Evolutionary conservation across 2,113 vertebrate genomes (phyloP).

Genomic region (Nettapus auritus): DNA sequence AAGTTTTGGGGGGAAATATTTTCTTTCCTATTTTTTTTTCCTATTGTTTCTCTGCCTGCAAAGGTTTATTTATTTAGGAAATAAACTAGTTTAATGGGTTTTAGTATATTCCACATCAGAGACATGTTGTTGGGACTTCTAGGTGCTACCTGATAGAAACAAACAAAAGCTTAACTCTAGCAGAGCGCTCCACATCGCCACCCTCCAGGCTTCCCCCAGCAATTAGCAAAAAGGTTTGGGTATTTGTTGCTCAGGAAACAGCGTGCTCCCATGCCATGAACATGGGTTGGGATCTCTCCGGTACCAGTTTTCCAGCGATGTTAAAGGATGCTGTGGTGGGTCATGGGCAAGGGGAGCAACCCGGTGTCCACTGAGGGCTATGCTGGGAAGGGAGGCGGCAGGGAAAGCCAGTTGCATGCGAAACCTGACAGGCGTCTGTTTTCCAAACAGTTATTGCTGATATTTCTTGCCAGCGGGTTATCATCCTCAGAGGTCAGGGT

Average conservation of each 20-base stretch:
- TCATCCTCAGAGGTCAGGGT: constrained; percentile 2
- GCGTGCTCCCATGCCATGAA: background rate
- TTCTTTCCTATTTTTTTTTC: background rate
- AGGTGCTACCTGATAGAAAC: background rate
- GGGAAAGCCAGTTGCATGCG: background rate
- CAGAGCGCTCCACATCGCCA: background rate
- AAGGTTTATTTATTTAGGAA: background rate
- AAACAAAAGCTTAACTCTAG: background rate
- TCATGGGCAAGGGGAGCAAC: background rate
- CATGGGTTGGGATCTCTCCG: background rate
- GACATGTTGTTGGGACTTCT: background rate
- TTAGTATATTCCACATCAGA: background rate
- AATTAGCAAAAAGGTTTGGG: background rate
- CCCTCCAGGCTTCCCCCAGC: background rate
- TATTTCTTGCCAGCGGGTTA: constrained; percentile 5
- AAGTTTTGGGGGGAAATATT: background rate
- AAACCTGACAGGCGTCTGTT: background rate
- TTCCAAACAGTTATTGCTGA: constrained; percentile 34
- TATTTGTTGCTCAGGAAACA: background rate
- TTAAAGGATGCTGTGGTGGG: background rate
- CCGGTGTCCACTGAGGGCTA: background rate
- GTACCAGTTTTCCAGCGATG: background rate
- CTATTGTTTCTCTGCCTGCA: background rate
- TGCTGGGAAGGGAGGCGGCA: background rate
- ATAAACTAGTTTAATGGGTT: background rate